Conservation (phyloP, 2,113 vertebrate species). For the Eurystomus gularis region DNA sequence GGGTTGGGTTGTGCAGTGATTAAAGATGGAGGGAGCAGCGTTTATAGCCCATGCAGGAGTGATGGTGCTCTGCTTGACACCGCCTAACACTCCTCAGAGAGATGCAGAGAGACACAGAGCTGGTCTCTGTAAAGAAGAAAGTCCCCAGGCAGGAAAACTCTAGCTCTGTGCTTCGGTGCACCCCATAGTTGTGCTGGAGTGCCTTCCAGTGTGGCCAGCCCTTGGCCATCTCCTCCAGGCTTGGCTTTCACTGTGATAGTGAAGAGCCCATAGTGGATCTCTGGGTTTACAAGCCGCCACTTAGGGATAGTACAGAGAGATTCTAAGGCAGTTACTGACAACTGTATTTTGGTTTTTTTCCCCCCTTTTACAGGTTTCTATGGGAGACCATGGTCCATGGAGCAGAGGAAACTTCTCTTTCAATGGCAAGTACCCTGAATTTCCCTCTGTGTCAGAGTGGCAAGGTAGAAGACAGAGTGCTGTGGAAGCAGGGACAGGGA, state of each 20-base stretch:
- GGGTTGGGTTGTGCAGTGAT: background rate
- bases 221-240: background rate
- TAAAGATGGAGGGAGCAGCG: background rate
- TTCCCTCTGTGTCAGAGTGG: background rate
- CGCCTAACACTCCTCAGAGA: background rate
- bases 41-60: background rate
- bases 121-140: background rate
- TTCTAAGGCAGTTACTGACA: background rate
- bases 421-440: conserved; percentile 76
- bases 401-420: conserved; percentile 86
- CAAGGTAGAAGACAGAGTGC: background rate
- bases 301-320: background rate
- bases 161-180: background rate
- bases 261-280: background rate
- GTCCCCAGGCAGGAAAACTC: background rate
- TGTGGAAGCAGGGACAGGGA: background rate
- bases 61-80: background rate
- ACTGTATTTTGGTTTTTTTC: background rate
- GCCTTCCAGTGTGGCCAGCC: background rate
- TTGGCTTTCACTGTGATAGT: background rate
- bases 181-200: background rate
- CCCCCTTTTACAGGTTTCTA: conserved; percentile 78
- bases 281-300: background rate
- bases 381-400: conserved; percentile 87
- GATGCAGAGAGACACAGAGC: background rate